Evolutionary conservation across 1,140 invertebrate genomes (phyloP), one percentile per base, ranked within the genome.

Genomic region (Scaptomyza montana): DNA sequence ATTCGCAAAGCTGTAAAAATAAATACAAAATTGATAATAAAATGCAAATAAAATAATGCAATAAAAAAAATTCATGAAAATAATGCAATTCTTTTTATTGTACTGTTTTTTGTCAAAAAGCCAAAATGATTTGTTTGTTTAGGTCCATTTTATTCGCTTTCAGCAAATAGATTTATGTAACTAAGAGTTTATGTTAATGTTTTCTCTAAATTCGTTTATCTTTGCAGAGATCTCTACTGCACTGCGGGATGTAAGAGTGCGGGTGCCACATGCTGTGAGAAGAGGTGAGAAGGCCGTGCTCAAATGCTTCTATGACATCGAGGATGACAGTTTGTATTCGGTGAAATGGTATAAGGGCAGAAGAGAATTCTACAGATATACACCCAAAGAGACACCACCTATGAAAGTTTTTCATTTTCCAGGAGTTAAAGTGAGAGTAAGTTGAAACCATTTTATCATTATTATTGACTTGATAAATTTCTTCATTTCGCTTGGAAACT

Each of bases 281-380:
- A 94, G 94, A 12, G 94, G 94, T 39, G 93, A 95, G 67, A 93
- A 93, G 69, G 95, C 94, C 21, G 94, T 94, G 66, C 93, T 97
- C 10, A 93, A 94, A 74, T 97, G 96, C 92, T 93, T 93, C 62
- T 97, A 97, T 92, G 95, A 97, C 82, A 92, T 97, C 67, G 95
- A 97, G 92, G 94, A 94, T 12, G 95, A 94, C 9, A 94, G 94
- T 45, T 93, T 97, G 12, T 97, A 97, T 90, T 96, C 96, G 0
- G 95, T 97, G 71, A 95, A 97, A 92, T 97, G 96, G 96, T 97
- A 97, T 86, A 94, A 96, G 53, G 96, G 96, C 46, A 94, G 93
- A 77, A 93, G 94, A 19, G 96, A 97, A 80, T 96, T 97, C 92
- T 97, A 96, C 89, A 93, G 96, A 76, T 96, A 94, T 82, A 95